These are phyloP conservation scores for Aspidiotus rigidus DNA, from an alignment of 2,888 invertebrate species.

Conservation along the genomic window DNA sequence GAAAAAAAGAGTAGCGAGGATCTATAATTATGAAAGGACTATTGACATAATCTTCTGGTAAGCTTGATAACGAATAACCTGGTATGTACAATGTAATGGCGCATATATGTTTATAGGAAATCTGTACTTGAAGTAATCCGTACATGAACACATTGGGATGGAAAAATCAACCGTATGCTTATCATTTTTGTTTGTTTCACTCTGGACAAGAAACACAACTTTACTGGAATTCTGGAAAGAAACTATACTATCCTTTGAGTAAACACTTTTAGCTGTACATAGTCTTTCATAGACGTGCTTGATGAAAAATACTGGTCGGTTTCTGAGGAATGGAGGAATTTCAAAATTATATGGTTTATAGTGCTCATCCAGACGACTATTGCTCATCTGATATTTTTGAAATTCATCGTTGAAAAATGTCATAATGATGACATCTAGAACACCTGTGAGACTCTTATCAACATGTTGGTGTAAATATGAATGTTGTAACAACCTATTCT, in stretches of 20 bases:
- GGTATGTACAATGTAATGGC: conserved; percentile 10
- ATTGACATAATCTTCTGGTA: not conserved
- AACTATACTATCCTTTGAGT: not conserved
- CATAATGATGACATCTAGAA: not conserved
- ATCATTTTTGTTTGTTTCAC: not conserved
- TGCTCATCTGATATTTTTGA: not conserved
- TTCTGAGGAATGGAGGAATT: not conserved
- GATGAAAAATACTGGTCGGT: not conserved
- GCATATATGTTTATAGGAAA: conserved; percentile 19
- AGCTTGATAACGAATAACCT: not conserved
- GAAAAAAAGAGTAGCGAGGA: not conserved
- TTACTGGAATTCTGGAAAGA: not conserved
- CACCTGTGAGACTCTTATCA: not conserved
- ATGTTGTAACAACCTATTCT: not conserved
- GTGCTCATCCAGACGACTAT: not conserved
- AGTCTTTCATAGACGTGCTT: not conserved
- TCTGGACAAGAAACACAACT: not conserved
- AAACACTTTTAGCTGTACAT: not conserved
- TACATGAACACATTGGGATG: not conserved
- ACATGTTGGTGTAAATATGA: not conserved
- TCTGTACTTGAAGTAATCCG: too few species aligned
- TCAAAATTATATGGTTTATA: not conserved
- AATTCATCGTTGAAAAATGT: not conserved
- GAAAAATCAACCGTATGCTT: not conserved
- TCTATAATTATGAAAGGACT: conserved; percentile 13